Base-by-base conservation (phyloP, 2,888 invertebrate genomes). In the Eupithecia insigniata region DNA sequence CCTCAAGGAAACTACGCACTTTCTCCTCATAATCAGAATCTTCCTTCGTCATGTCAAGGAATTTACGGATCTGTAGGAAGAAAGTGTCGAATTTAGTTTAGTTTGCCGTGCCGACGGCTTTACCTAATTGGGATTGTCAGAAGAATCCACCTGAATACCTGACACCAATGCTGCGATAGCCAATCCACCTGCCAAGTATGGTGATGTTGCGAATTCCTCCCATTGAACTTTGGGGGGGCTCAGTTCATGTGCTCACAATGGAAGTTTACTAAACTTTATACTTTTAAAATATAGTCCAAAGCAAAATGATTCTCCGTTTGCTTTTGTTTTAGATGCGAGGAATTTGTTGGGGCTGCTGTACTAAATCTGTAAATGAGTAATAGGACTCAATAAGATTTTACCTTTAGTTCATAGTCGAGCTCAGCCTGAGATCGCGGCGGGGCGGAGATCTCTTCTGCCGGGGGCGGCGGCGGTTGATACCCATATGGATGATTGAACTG, bases 11-110 rank as follows among this genome's bases (percentile, higher is more conserved):
- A 88, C 96, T 97, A n/a, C 97, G 96, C 72, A 98, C 97, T 94
- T 97, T 97, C 75, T 96, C 97, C 88, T 97, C 97, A 82, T 98
- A 98, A 87, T 98, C 97, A 0, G 97, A 97, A 84, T 98, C 98
- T 80, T 96, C 96, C 87, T 97, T 97, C 3, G 97, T 97, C 90
- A 96, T 96, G 80, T 97, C 96, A 78, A 97, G 89, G 89, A 97
- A 97, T 81, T 96, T 96, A 18, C 96, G 95, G 4, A 97, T 96
- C 95, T 95, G 76, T 7, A 28, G 34, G 26, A 5, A 22, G 1
- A 10, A 34, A 36, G 12, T 61, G n/a, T 28, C 7, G 18, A 4
- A 26, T 55, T 14, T 8, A 58, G 58, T 58, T 22, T 58, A 14
- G 14, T 58, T 58, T 58, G 28, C 30, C 14, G 28, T 60, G 26